Evolutionary conservation across 2,113 vertebrate species (phyloP).

Genomic region (Macquaria australasica): DNA sequence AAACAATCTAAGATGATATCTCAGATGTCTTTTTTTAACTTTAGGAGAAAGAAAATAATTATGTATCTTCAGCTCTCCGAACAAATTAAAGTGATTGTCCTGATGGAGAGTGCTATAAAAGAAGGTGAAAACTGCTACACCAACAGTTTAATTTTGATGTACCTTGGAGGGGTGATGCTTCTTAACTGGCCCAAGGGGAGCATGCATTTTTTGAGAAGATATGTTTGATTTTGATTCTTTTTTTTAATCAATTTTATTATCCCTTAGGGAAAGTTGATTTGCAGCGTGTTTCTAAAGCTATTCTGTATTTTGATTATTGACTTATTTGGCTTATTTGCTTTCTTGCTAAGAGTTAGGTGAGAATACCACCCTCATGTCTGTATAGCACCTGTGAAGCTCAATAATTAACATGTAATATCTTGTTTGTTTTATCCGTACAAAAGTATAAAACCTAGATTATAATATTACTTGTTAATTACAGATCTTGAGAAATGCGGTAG

Average conservation of each 20-base stretch:
- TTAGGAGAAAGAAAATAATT: neutral
- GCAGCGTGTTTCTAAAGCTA: neutral
- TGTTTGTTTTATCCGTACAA: neutral
- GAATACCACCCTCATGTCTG: neutral
- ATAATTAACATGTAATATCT: neutral
- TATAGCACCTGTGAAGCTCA: neutral
- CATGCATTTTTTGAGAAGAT: neutral
- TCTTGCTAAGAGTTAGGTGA: neutral
- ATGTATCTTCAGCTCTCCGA: slow-evolving; percentile 3
- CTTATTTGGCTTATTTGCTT: neutral
- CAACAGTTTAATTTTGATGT: slow-evolving; percentile 27
- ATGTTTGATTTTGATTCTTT: slow-evolving; percentile 13
- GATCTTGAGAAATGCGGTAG: neutral
- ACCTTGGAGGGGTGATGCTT: slow-evolving; percentile 9
- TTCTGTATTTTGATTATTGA: neutral
- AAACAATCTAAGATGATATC: slow-evolving; percentile 20
- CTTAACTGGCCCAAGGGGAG: slow-evolving; percentile 16
- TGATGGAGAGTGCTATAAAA: slow-evolving; percentile 19
- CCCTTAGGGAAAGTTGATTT: neutral
- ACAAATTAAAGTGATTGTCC: slow-evolving; percentile 40
- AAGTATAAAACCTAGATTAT: neutral
- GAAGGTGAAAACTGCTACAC: slow-evolving; percentile 12
- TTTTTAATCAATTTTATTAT: slow-evolving; percentile 13
- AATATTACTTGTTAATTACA: neutral
- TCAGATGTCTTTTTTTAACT: neutral